Evolutionary conservation across 2,113 vertebrate genomes (phyloP), one percentile per base, ranked within the genome.

Genomic region (Oreotrochilus melanogaster): DNA sequence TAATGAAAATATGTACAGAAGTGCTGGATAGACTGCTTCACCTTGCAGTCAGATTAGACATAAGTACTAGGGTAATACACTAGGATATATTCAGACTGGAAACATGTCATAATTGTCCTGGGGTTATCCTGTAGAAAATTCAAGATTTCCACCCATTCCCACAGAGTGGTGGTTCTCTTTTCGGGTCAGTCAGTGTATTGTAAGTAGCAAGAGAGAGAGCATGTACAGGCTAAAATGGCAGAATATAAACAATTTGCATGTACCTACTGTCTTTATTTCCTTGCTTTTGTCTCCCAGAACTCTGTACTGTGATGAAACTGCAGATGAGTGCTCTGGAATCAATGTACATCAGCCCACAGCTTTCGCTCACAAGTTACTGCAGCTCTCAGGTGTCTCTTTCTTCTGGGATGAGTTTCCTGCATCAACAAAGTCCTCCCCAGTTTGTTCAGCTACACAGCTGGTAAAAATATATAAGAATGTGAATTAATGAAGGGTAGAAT

Each of bases 371-470:
- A 99, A 99, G 97, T 98, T 99, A 56, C 96, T 99, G 92, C 98
- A 99, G 83, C 98, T 99, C 96, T 98, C 98, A 60, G 99, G 99
- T 76, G 98, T 99, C 62, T 98, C 98, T 58, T 81, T 99, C 78
- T 99, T 99, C 96, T 99, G 99, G 99, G 98, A 99, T 62, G 99
- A 99, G 95, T 99, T 99, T 97, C 98, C 98, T 43, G 99, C 99
- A 72, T 98, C 97, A 9, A 98, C 98, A 58, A 99, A 99, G 53
- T 98, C 98, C 53, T 99, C 98, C 67, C 98, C 98, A 75, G 98
- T 98, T 96, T 99, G 98, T 76, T 99, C 99, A 57, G 93, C 99
- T 72, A 98, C 98, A 76, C 98, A 98, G 69, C 97, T 97, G 97
- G 99, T 99, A 95, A 97, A 98, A 86, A 80, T 78, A 8, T 88